These are phyloP conservation scores for Gisinianus flammeolus DNA, from an alignment of 2,888 invertebrate species.

Conservation along the genomic window DNA sequence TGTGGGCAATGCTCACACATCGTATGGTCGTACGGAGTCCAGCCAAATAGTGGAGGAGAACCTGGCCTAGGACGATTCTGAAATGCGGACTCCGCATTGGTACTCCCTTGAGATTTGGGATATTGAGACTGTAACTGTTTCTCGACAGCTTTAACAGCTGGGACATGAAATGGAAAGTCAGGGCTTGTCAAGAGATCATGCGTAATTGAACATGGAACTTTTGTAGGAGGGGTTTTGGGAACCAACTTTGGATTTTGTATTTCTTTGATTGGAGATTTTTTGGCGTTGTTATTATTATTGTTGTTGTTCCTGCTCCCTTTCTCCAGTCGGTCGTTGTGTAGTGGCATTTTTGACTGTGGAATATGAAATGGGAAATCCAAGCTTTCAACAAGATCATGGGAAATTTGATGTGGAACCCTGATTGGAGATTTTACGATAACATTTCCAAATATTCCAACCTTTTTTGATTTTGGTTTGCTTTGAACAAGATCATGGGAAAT, in stretches of 20 bases:
- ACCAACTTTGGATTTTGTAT: not conserved
- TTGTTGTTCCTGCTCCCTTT: not conserved
- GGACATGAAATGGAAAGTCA: conserved; percentile 25
- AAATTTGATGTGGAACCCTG: not conserved
- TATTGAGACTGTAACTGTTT: not conserved
- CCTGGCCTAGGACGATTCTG: not conserved
- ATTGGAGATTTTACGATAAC: too few relatives aligned
- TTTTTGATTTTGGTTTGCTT: too few relatives aligned
- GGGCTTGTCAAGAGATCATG: conserved; percentile 9
- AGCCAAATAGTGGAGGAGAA: conserved; percentile 1
- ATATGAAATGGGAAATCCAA: conserved; percentile 23
- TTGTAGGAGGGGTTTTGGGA: not conserved
- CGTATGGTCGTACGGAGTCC: not conserved
- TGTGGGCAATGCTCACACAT: not conserved
- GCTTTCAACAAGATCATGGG: not conserved
- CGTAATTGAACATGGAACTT: not conserved
- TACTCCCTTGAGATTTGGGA: too few relatives aligned
- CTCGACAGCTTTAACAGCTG: conserved; percentile 12
- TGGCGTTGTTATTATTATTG: too few relatives aligned
- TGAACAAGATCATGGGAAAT: too few relatives aligned
- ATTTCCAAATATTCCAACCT: too few relatives aligned
- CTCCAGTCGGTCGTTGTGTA: too few relatives aligned
- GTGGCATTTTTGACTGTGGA: too few relatives aligned
- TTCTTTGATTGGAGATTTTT: too few relatives aligned
- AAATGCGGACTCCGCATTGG: too few relatives aligned